Percentiles rank a stretch among this genome's conserved stretches.
These are phyloP conservation scores for Pteria penguin DNA, from an alignment of 2,888 invertebrate species.

Conservation along the genomic window DNA sequence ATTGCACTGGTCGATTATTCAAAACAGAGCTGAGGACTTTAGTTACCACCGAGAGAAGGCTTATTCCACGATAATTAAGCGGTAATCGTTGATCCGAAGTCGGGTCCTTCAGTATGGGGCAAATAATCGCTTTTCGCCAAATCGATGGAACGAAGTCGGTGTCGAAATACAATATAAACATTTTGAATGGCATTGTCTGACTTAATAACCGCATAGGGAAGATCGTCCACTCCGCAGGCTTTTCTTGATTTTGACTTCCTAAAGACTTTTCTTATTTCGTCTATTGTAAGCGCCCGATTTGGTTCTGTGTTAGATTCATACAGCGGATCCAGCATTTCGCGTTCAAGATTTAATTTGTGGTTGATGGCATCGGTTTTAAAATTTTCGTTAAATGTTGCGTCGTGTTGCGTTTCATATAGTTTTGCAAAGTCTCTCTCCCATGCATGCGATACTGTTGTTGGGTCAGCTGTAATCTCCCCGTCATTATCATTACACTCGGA, in stretches of 20 bases:
- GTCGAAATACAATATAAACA: too few species aligned
- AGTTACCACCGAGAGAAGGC: too few species aligned
- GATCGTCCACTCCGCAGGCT: not conserved
- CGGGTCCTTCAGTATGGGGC: too few species aligned
- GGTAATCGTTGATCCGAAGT: too few species aligned
- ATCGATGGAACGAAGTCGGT: too few species aligned
- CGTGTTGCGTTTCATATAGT: not conserved
- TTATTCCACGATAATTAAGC: too few species aligned
- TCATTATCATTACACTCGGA: not conserved
- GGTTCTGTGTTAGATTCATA: not conserved
- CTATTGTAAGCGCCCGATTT: not conserved
- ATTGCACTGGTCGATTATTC: too few species aligned
- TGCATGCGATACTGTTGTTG: not conserved
- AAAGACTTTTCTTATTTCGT: not conserved
- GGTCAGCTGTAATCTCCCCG: not conserved
- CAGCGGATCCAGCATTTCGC: not conserved
- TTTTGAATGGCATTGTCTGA: too few species aligned
- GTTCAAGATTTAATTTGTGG: not conserved
- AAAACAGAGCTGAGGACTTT: too few species aligned
- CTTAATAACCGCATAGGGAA: not conserved
- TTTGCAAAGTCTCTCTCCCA: not conserved
- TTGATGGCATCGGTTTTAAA: not conserved
- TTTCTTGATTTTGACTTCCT: not conserved
- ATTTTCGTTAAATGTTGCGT: not conserved
- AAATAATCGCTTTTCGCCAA: too few species aligned